Percentiles rank a stretch among this genome's conserved stretches.
Evolutionary conservation across 2,797 vertebrate species (phyloP).

Genomic region (Bradypus variegatus): DNA sequence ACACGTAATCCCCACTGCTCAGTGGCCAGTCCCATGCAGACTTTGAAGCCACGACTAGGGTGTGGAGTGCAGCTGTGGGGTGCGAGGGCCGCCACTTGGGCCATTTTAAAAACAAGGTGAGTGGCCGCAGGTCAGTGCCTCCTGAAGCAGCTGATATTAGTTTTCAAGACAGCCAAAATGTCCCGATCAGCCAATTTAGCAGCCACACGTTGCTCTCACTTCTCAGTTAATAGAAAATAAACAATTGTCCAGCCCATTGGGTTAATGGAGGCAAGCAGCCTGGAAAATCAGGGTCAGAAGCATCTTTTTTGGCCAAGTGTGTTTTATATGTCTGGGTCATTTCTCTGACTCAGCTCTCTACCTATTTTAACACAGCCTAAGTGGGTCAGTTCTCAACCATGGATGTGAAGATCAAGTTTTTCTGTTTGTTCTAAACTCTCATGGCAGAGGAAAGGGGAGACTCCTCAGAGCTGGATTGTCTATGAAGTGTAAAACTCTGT

Average conservation of each 20-base stretch:
- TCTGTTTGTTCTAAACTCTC: background rate
- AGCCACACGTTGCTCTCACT: fast-evolving
- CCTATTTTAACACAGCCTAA: background rate
- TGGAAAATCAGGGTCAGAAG: background rate
- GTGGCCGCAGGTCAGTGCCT: fast-evolving
- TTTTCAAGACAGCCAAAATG: background rate
- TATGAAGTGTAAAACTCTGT: fast-evolving
- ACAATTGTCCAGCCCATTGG: fast-evolving
- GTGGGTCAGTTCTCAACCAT: background rate
- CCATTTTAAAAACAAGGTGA: background rate
- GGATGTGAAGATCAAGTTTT: background rate
- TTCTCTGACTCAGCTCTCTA: background rate
- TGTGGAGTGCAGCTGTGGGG: too few species aligned
- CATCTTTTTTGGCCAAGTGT: background rate
- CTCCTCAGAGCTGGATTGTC: background rate
- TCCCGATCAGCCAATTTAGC: background rate
- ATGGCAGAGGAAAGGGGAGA: background rate
- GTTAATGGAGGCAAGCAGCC: fast-evolving
- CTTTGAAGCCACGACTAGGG: background rate
- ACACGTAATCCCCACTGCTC: background rate
- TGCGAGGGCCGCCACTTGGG: fast-evolving
- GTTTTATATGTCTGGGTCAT: background rate
- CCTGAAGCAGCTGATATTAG: background rate
- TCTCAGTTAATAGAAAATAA: background rate
- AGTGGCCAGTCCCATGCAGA: background rate